A percentile compares a stretch with the other conserved stretches of the same genome.
These are phyloP conservation scores for Geodia barretti DNA, from an alignment of 37 sponge, comb jelly and placozoan genomes.

Conservation along the genomic window DNA sequence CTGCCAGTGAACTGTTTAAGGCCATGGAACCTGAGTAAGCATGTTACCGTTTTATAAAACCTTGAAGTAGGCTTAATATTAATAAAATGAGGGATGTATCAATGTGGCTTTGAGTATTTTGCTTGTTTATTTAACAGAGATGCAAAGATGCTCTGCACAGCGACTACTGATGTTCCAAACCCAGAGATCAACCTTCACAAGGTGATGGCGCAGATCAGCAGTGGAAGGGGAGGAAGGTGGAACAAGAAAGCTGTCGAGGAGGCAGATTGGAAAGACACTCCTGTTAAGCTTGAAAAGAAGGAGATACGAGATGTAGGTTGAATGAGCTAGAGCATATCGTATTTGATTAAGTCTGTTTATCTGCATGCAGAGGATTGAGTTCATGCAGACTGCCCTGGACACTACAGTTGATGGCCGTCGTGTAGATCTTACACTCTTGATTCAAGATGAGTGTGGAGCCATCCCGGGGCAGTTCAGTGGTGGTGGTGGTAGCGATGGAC, in stretches of 20 bases:
- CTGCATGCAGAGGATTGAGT: neutral
- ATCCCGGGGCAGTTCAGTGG: neutral
- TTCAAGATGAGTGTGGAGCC: neutral
- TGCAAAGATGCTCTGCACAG: neutral
- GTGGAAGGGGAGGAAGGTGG: neutral
- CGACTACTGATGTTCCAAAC: neutral
- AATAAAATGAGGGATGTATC: neutral
- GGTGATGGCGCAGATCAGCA: neutral
- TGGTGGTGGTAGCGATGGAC: neutral
- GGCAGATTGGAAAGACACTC: neutral
- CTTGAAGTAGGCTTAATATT: neutral
- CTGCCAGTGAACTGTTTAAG: neutral
- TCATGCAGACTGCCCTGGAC: neutral
- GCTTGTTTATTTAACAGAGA: neutral
- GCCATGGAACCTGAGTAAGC: neutral
- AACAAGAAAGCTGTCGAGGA: neutral
- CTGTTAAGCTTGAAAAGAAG: neutral
- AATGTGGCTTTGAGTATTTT: neutral
- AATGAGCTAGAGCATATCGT: neutral
- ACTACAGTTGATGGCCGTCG: neutral
- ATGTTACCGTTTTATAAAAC: too few relatives aligned
- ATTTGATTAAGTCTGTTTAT: neutral
- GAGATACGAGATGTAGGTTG: neutral
- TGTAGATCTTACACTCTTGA: neutral
- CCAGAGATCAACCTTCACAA: neutral